Base-by-base conservation (phyloP, 2,113 vertebrate genomes). In the Cephalopholis sonnerati region DNA sequence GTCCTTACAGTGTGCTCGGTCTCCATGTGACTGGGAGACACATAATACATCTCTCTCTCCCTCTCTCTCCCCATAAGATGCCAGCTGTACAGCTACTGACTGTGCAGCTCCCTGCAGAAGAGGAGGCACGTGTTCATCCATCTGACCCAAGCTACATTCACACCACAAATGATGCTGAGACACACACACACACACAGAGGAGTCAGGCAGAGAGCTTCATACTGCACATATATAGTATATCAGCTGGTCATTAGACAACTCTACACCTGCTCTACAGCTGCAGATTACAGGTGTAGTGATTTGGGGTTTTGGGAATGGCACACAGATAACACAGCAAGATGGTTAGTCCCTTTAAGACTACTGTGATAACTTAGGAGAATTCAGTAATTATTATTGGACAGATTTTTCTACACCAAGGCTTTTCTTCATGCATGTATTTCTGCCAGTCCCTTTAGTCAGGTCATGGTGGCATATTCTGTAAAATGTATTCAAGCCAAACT, bases 121-220 rank as follows among this genome's bases (percentile, higher is more conserved):
- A 87, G 70, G 71, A 79, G 70, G 90, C 93, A 94, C 92, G 92
- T 94, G 94, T 87, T 82, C 90, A 75, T 88, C 90, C 92, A 95
- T 93, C 92, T 93, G 93, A 94, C 88, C 75, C 57, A 3, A 81
- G 86, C 86, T 81, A 44, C 85, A 80, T 68, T 87, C 84, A 90
- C 86, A 77, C 80, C 58, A 70, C 65, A 20, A 66, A 67, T 50
- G 87, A 86, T 74, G 83, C 79, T 57, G 58, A 79, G 18, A 75
- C 65, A 58, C 82, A 84, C 63, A 63, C 67, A 41, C 64, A 27
- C 44, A 59, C 83, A 86, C 66, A 59, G 1, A 36, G n/a, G 51
- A 77, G 73, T 25, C 54, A 70, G 61, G 9, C 32, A 17, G 74
- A 74, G 63, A 24, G 32, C 63, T 39, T n/a, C 48, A 73, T 12